Evolutionary conservation across 2,888 invertebrate species (phyloP), one percentile per base, ranked within the genome.

Genomic region (Drosophila meridionalis): DNA sequence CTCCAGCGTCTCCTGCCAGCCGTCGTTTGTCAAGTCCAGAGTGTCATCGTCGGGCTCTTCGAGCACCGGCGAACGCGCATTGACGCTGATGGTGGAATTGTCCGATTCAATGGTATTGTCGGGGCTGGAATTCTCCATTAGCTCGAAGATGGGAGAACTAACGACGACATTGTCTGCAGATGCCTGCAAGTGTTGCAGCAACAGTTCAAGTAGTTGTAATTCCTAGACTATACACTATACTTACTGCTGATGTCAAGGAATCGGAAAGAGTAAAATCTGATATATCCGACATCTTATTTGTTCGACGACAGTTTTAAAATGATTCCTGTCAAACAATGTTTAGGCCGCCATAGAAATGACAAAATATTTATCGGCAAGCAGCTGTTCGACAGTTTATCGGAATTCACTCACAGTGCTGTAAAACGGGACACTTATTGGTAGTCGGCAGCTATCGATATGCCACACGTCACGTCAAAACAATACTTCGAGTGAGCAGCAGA

Each of bases 381-480:
- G 68, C 66, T 69, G 75, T n/a, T 43, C 3, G 42, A 28, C 26
- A 36, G 26, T 5, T n/a, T 47, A n/a, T 43, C 42, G 11, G 11
- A 8, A 9, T 20, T 9, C 3, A 4, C 2, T 20, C 7, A 9
- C 0, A 4, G 38, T 55, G 59, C 3, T 61, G 66, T 1, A 9
- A 68, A 66, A 20, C 20, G 2, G 0, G 11, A 3, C 11, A n/a
- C 12, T 7, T 2, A 32, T 9, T 12, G 38, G 2, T 9, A 34
- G 34, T 9, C 7, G 14, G 2, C 20, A 50, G 12, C 34, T 64
- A 67, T 71, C 76, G 70, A 57, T 67, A 45, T 43, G 53, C 45
- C 65, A 63, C 78, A 78, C 78, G 77, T 78, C 77, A 78, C 64
- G 40, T 52, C 73, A 66, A 69, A 66, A 73, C 61, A 77, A 73